A percentile compares a stretch with the other conserved stretches of the same genome.
Conservation (phyloP, 2,888 invertebrate species). For the Brachyptera putata region DNA sequence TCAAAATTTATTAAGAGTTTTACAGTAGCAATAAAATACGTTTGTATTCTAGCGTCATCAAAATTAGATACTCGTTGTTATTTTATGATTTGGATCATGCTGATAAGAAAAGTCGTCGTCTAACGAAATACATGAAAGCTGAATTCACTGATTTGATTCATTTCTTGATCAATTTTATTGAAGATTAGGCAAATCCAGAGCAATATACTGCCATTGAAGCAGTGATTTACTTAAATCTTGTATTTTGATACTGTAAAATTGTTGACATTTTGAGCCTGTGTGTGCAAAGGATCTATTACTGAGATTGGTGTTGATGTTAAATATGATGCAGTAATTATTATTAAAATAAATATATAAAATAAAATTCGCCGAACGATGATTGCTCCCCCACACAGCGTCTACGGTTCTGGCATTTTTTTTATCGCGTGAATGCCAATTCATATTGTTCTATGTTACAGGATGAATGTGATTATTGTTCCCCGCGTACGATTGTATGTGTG, state of each 20-base stretch:
- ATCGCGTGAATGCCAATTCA: slow-evolving; percentile 1
- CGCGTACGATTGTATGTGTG: background rate
- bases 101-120: too few relatives aligned
- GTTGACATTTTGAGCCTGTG: slow-evolving; percentile 29
- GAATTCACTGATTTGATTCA: too few relatives aligned
- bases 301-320: slow-evolving; percentile 31
- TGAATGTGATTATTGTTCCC: slow-evolving; percentile 9
- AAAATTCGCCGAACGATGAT: slow-evolving; percentile 29
- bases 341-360: slow-evolving; percentile 27
- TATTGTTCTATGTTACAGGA: background rate
- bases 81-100: too few relatives aligned
- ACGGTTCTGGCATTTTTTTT: slow-evolving; percentile 26
- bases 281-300: slow-evolving; percentile 26
- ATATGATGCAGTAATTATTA: slow-evolving; percentile 28
- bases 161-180: too few relatives aligned
- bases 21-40: slow-evolving; percentile 7
- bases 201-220: slow-evolving; percentile 31
- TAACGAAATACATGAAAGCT: too few relatives aligned
- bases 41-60: too few relatives aligned
- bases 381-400: slow-evolving; percentile 23
- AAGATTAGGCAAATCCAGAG: slow-evolving; percentile 30
- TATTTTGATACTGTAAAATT: slow-evolving; percentile 35
- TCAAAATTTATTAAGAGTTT: too few relatives aligned
- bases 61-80: too few relatives aligned
- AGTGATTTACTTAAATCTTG: slow-evolving; percentile 34